These are phyloP conservation scores for Xanthostigma xanthostigma DNA, from an alignment of 2,888 invertebrate genomes.

Conservation along the genomic window DNA sequence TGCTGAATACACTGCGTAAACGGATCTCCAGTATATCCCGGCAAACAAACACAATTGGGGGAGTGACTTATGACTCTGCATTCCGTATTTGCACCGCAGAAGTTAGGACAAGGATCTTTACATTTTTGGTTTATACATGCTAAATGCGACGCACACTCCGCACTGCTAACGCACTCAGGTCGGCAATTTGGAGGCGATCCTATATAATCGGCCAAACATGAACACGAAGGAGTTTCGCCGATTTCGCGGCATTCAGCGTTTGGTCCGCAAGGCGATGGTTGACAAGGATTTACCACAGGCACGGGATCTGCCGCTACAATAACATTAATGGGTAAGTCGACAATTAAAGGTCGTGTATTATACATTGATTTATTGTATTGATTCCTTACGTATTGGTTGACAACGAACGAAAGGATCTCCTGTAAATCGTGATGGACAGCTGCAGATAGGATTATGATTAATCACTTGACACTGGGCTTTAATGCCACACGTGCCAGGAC, in stretches of 20 bases:
- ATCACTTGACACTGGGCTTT: slow-evolving; percentile 55
- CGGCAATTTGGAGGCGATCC: slow-evolving; percentile 60
- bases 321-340: too few species aligned
- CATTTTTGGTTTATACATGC: slow-evolving; percentile 65
- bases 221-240: slow-evolving; percentile 46
- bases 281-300: slow-evolving; percentile 30
- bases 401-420: slow-evolving; percentile 54
- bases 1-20: slow-evolving; percentile 30
- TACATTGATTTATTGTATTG: not conserved
- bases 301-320: not conserved
- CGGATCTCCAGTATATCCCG: slow-evolving; percentile 40
- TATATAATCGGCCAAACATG: slow-evolving; percentile 55
- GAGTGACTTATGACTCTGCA: slow-evolving; percentile 40
- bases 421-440: slow-evolving; percentile 45
- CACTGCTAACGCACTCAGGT: slow-evolving; percentile 62
- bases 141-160: slow-evolving; percentile 51
- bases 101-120: slow-evolving; percentile 46
- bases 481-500: slow-evolving; percentile 57
- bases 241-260: slow-evolving; percentile 49
- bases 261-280: slow-evolving; percentile 45
- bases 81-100: slow-evolving; percentile 37
- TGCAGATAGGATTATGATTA: slow-evolving; percentile 61
- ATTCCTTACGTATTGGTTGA: slow-evolving; percentile 24
- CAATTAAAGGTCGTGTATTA: too few species aligned
- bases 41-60: slow-evolving; percentile 40